Evolutionary conservation across 2,797 vertebrate species (phyloP), one percentile per base, ranked within the genome.

Genomic region (Helicolenus hilgendorfi): DNA sequence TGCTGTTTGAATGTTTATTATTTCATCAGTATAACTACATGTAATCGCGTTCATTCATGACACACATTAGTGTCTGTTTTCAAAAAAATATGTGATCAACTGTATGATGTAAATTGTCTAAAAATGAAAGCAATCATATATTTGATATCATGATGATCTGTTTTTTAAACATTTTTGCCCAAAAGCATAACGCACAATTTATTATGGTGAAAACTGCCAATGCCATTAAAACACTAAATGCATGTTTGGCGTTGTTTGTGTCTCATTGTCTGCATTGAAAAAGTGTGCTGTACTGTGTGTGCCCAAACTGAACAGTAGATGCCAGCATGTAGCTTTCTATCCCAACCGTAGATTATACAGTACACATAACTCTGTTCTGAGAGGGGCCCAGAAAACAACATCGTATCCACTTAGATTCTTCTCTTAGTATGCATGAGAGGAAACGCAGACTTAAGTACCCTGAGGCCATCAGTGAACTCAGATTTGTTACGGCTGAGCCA

Each of bases 221-320:
- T 89, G 56, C 72, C 88, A 70, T 89, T 92, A 94, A 95, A 96
- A 88, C 81, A 91, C 72, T 92, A 83, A 53, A 83, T 64, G 3
- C 26, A 35, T 5, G 2, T 36, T 31, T 77, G 22, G 18, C 65
- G 68, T 68, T 69, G 41, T 68, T 59, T 26, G 55, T 77, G 31
- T 77, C 41, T 72, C 26, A n/a, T 69, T 81, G 9, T 22, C 20
- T 49, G 5, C 18, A 13, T 5, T 68, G 5, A 27, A 65, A 75
- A 64, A 36, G 7, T 24, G 13, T 11, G 11, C 22, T 35, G 26
- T 7, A 41, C 24, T 82, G 22, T 7, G 71, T 67, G 38, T 92
- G 24, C 77, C 35, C 15, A 67, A 76, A 83, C 56, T 75, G 85
- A 89, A 85, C 94, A 91, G 84, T 69, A 94, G 94, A 85, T 88